Conservation (phyloP, 1,140 invertebrate species). For the Aricia agestis region DNA sequence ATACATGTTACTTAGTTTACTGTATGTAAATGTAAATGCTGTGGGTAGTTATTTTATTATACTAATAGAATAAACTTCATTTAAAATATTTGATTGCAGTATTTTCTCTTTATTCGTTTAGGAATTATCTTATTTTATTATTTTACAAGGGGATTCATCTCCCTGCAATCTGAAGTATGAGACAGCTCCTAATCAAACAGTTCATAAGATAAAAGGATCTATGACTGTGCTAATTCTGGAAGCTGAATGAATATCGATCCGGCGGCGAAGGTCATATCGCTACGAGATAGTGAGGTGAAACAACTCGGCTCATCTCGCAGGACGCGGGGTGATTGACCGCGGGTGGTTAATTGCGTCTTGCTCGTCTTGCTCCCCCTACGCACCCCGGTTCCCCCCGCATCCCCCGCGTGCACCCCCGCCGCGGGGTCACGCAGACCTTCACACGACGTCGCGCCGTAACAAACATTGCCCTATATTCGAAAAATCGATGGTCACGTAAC, state of each 20-base stretch:
- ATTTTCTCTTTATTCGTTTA: too few species aligned
- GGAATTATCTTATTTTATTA: too few species aligned
- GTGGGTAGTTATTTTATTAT: too few species aligned
- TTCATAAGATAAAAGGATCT: background rate
- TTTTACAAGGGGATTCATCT: too few species aligned
- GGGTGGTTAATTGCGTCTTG: conserved; percentile 57
- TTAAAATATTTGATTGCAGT: too few species aligned
- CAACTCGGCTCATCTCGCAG: conserved; percentile 21
- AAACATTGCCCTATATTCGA: conserved; percentile 61
- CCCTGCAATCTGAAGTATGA: too few species aligned
- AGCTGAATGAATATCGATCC: background rate
- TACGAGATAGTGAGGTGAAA: conserved; percentile 23
- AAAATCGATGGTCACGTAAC: conserved; percentile 55
- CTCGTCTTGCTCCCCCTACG: conserved; percentile 20
- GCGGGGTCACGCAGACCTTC: conserved; percentile 57
- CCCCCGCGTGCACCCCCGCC: conserved; percentile 22
- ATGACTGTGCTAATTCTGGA: background rate
- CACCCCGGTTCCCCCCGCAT: conserved; percentile 20
- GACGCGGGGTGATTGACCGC: conserved; percentile 54
- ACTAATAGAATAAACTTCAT: too few species aligned
- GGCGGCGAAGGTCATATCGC: conserved; percentile 22
- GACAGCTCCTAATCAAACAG: too few species aligned
- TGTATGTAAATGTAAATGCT: too few species aligned
- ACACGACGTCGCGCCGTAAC: conserved; percentile 46
- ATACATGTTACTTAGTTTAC: too few species aligned